Conservation (phyloP, 2,888 invertebrate species). For the Ormyrus nitidulus region DNA sequence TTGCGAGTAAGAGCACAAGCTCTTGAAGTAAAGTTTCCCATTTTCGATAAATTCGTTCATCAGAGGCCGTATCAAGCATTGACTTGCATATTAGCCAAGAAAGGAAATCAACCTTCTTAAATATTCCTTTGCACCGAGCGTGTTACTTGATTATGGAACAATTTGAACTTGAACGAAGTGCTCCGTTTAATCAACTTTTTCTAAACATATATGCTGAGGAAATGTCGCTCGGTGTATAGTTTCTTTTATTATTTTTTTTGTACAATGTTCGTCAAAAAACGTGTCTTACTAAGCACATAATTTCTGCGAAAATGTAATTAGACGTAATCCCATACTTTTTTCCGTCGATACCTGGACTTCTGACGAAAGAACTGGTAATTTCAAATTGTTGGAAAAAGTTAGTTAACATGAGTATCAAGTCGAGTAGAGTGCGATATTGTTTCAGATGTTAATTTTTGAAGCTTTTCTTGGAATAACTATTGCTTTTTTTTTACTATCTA, state of each 20-base stretch:
- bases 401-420: no score
- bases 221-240: neutral
- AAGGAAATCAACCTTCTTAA: constrained; percentile 10
- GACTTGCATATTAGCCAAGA: constrained; percentile 16
- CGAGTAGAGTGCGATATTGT: no score
- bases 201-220: neutral
- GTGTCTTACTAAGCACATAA: neutral
- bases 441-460: no score
- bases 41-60: neutral
- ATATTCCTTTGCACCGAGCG: constrained; percentile 24
- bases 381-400: no score
- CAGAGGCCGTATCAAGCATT: neutral
- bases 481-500: no score
- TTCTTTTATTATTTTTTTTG: neutral
- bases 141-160: constrained; percentile 17
- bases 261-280: neutral
- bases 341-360: no score
- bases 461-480: no score
- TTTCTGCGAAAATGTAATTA: neutral
- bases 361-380: no score
- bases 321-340: neutral
- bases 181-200: constrained; percentile 24
- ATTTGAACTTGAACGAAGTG: constrained; percentile 14
- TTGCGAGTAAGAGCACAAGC: no score
- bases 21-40: no score